A percentile compares a stretch with the other conserved stretches of the same genome.
These are phyloP conservation scores for Cotesia chilonis DNA, from an alignment of 1,140 invertebrate genomes.

Conservation along the genomic window DNA sequence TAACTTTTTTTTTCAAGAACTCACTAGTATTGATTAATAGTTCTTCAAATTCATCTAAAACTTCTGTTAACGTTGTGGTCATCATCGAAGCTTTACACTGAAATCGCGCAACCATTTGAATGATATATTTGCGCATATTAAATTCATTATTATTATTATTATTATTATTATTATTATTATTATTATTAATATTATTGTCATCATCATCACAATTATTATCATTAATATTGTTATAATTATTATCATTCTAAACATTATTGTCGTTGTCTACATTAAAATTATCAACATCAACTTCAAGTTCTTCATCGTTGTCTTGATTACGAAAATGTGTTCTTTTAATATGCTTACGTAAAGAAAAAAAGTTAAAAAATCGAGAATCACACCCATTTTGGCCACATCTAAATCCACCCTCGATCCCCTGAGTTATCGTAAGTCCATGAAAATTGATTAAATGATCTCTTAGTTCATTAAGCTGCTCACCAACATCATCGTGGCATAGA, in stretches of 20 bases:
- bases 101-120: slow-evolving; percentile 25
- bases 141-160: slow-evolving; percentile 10
- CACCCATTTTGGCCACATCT: slow-evolving; percentile 20
- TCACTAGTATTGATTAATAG: slow-evolving; percentile 9
- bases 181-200: no score
- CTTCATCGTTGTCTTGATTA: neutral
- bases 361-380: neutral
- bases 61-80: slow-evolving; percentile 4
- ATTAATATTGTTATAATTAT: no score
- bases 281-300: slow-evolving; percentile 4
- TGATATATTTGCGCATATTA: neutral
- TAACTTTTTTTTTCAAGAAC: slow-evolving; percentile 9
- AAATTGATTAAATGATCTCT: slow-evolving; percentile 15
- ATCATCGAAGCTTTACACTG: slow-evolving; percentile 24
- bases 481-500: slow-evolving; percentile 15
- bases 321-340: slow-evolving; percentile 9
- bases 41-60: slow-evolving; percentile 25
- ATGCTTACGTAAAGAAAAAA: slow-evolving; percentile 7
- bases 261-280: neutral
- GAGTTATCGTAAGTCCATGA: slow-evolving; percentile 26
- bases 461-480: slow-evolving; percentile 6
- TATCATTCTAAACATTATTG: slow-evolving; percentile 10
- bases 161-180: neutral
- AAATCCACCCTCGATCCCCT: slow-evolving; percentile 14
- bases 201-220: no score